Base-by-base conservation (phyloP, 2,888 invertebrate species). In the Drosophila paranaensis region DNA sequence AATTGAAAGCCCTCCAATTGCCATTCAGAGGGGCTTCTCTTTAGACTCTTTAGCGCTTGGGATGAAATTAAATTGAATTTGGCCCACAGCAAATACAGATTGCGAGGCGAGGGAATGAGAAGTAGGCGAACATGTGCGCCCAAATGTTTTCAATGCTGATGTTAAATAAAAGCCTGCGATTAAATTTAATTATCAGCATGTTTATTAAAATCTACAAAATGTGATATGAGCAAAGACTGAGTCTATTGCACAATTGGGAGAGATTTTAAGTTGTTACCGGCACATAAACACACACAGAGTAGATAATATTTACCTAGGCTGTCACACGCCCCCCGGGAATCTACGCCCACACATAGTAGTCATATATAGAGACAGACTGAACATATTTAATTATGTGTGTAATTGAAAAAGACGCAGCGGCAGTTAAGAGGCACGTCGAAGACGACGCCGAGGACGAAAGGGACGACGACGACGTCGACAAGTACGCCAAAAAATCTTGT, bases 301-400 rank as follows among this genome's bases (percentile, higher is more conserved):
- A 37, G 53, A 60, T 61, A 66, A 66, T 69, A 60, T 65, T 76
- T 70, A 64, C 58, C 51, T 61, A 64, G 66, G 62, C 40, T 60
- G 37, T 53, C 53, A 20, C 40, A 35, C 40, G 57, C 73, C 75
- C 72, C 60, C 65, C 81, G 87, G 87, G 78, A 81, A 14, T 54
- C 62, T 56, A 83, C 69, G 71, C 72, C 67, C 58, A 57, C 54
- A 30, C 33, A 46, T n/a, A 60, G 45, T n/a, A 62, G 53, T 45
- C 43, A 57, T 46, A 48, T 37, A 66, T 58, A 55, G 42, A 58
- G 42, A 40, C 50, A 61, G 75, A 68, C 67, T 62, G 56, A 74
- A 79, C 77, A 82, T 87, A 89, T 89, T 89, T 86, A 89, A 86
- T 86, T 89, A 87, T 87, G 86, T 86, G 75, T 82, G 88, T 86